Evolutionary conservation across 2,113 vertebrate species (phyloP).

Genomic region (Periophthalmodon schlosseri): DNA sequence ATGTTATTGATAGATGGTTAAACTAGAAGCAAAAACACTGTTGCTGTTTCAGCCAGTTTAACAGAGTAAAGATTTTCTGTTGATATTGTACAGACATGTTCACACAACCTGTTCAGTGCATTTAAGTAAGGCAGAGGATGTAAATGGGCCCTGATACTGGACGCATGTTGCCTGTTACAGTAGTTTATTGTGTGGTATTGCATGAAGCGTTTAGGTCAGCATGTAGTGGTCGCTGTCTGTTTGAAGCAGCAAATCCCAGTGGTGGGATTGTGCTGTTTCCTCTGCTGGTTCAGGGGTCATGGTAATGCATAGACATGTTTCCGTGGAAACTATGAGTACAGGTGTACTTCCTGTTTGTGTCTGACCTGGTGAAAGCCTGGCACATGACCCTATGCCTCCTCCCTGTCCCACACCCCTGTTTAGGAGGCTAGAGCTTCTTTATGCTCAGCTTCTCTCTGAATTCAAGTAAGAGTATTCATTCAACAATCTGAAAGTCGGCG

Average conservation of each 20-base stretch:
- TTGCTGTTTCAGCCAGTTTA: too few relatives aligned
- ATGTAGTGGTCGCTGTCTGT: neutral
- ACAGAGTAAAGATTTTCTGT: too few relatives aligned
- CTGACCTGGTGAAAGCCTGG: constrained; percentile 52
- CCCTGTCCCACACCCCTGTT: neutral
- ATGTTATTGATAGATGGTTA: too few relatives aligned
- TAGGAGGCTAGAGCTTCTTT: neutral
- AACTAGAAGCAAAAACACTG: too few relatives aligned
- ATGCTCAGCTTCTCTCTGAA: neutral
- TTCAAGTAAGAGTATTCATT: neutral
- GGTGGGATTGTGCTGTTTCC: constrained; percentile 43
- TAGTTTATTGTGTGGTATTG: too few relatives aligned
- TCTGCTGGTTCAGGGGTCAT: constrained; percentile 44
- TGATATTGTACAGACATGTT: too few relatives aligned
- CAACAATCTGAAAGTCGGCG: neutral
- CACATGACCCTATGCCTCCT: constrained; percentile 52
- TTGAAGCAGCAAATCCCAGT: constrained; percentile 27
- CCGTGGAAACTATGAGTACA: constrained; percentile 65
- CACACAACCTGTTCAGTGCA: too few relatives aligned
- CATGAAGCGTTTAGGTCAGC: too few relatives aligned
- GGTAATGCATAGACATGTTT: constrained; percentile 42
- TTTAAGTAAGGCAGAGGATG: too few relatives aligned
- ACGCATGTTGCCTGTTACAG: too few relatives aligned
- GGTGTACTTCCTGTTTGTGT: constrained; percentile 72
- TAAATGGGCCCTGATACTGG: too few relatives aligned